These are phyloP conservation scores for Andrena hattorfiana DNA, from an alignment of 2,888 invertebrate species.

Conservation along the genomic window DNA sequence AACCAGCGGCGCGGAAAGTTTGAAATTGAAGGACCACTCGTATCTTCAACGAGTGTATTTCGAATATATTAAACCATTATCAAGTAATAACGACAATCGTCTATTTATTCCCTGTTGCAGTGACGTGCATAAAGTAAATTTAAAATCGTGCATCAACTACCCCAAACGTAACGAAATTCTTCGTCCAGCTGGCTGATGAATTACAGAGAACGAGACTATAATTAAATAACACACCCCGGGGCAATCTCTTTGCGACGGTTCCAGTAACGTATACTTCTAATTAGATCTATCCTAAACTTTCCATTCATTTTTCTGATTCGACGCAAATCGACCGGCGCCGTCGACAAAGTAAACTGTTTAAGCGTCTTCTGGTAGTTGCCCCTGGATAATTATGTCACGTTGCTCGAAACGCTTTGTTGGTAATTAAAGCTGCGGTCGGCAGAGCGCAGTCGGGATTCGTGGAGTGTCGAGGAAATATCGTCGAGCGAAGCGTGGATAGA, in stretches of 20 bases:
- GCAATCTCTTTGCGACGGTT: background rate
- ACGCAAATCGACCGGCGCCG: slow-evolving; percentile 22
- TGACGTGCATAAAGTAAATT: background rate
- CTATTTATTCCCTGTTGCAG: background rate
- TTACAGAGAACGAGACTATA: background rate
- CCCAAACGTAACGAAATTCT: background rate
- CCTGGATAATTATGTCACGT: slow-evolving; percentile 67
- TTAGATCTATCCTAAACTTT: slow-evolving; percentile 13
- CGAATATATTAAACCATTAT: slow-evolving; percentile 5
- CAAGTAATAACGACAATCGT: background rate
- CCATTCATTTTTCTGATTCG: slow-evolving; percentile 23
- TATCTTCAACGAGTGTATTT: background rate
- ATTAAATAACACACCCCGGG: slow-evolving; percentile 8
- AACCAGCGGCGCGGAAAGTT: background rate
- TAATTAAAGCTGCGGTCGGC: slow-evolving; percentile 61
- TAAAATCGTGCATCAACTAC: slow-evolving; percentile 7
- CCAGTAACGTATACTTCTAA: slow-evolving; percentile 2
- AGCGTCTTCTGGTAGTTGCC: slow-evolving; percentile 60
- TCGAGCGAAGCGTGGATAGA: slow-evolving; percentile 17
- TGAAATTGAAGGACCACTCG: background rate
- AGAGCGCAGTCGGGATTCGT: slow-evolving; percentile 27
- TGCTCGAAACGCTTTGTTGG: slow-evolving; percentile 68
- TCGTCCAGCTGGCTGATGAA: background rate
- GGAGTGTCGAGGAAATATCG: slow-evolving; percentile 48
- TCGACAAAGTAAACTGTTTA: slow-evolving; percentile 51